Percentiles rank a stretch among this genome's conserved stretches.
These are phyloP conservation scores for Homalodisca vitripennis DNA, from an alignment of 1,140 invertebrate genomes.

Conservation along the genomic window DNA sequence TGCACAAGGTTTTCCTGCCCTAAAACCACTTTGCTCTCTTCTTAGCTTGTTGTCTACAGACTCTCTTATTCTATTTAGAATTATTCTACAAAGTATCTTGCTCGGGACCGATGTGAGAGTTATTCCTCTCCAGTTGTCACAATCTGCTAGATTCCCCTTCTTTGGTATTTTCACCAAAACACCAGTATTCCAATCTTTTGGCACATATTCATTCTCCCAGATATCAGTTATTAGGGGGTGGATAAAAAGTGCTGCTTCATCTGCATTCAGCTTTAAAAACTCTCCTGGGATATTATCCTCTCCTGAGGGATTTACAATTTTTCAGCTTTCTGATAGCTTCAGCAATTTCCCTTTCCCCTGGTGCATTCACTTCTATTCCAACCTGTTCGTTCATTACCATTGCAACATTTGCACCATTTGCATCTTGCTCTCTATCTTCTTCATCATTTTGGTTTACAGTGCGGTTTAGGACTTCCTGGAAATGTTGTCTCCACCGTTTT, in stretches of 20 bases:
- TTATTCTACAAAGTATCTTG: conserved; percentile 24
- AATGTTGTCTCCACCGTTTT: no score
- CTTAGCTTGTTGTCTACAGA: conserved; percentile 19
- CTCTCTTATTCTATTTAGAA: conserved; percentile 28
- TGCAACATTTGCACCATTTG: no score
- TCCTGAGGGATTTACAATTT: conserved; percentile 21
- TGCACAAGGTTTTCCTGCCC: conserved; percentile 10
- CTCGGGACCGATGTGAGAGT: conserved; percentile 25
- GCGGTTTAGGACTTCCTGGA: no score
- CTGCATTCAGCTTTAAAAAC: conserved; percentile 1
- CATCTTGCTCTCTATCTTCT: no score
- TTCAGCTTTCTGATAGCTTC: conserved; percentile 1
- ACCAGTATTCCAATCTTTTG: conserved; percentile 24
- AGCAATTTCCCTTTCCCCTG: background rate
- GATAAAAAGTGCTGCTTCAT: conserved; percentile 12
- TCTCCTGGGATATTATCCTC: conserved; percentile 16
- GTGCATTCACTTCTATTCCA: background rate
- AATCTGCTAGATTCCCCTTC: conserved; percentile 28
- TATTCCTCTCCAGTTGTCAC: conserved; percentile 33
- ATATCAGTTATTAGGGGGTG: background rate
- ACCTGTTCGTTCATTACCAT: no score
- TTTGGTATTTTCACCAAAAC: conserved; percentile 25
- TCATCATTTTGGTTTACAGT: no score
- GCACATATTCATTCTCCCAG: conserved; percentile 11
- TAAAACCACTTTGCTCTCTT: conserved; percentile 27